Evolutionary conservation across 2,888 invertebrate species (phyloP), one percentile per base, ranked within the genome.

Genomic region (Euzophera pinguis): DNA sequence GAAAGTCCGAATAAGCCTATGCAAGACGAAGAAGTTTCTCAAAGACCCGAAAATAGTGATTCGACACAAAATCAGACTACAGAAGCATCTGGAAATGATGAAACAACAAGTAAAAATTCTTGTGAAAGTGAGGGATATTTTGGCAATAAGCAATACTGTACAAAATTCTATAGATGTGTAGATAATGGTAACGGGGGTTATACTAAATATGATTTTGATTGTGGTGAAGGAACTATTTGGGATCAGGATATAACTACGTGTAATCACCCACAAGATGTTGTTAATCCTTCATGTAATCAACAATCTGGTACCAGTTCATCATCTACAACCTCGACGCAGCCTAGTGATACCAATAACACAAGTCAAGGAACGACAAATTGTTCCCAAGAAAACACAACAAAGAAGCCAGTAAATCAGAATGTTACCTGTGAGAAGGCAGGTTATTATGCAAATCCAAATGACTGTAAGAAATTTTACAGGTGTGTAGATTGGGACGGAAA

Each of bases 151-250:
- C 82, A 89, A 41, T 69, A 90, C 54, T 94, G 94, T 64, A 89
- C 88, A 27, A 93, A 92, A 67, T 94, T 94, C 74, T 93, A 94
- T 67, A 91, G 94, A 38, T 95, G 95, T 69, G 93, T 93, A 0
- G 80, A 91, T 55, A 91, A 92, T 65, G 92, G 92, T 37, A 91
- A 91, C 54, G 92, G 92, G 12, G 90, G 91, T 13, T 92, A 83
- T 50, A 90, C 83, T 1, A 92, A 91, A 73, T 93, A 92, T 63
- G 92, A 93, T 12, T 95, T 93, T 63, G 81, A 78, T 34, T 95
- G 94, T 65, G 93, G 91, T 0, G 91, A 93, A 47, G 94, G 93
- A 32, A 94, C 94, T 0, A 93, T 91, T n/a, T 94, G 94, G 94
- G 94, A 94, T 73, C 91, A 92, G 68, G 87, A 89, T 43, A 71